These are phyloP conservation scores for Arctopsyche grandis DNA, from an alignment of 1,140 invertebrate species.

Conservation along the genomic window DNA sequence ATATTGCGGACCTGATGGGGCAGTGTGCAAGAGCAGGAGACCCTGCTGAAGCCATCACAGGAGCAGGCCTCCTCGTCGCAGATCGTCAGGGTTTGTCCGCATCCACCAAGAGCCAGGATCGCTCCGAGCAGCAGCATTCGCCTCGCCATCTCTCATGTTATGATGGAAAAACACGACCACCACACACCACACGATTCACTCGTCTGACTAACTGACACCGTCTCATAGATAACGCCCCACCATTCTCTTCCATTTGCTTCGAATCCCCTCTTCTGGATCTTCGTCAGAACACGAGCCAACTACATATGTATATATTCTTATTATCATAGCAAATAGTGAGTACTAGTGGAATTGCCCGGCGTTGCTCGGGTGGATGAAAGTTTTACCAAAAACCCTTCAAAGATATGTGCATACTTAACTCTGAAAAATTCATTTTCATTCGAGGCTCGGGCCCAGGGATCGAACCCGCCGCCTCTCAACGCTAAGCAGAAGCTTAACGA, in stretches of 20 bases:
- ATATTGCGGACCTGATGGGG: slow-evolving; percentile 63
- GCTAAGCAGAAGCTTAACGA: no score
- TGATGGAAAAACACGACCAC: neutral
- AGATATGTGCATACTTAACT: no score
- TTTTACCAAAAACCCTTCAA: no score
- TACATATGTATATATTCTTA: no score
- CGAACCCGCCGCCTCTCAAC: no score
- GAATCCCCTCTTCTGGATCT: no score
- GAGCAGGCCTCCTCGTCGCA: slow-evolving; percentile 68
- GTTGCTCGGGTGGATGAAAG: no score
- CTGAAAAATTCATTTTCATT: no score
- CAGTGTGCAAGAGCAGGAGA: slow-evolving; percentile 68
- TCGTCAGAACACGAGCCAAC: no score
- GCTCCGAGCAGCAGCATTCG: slow-evolving; percentile 57
- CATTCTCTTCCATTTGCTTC: neutral
- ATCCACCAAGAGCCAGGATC: slow-evolving; percentile 48
- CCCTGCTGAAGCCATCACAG: slow-evolving; percentile 68
- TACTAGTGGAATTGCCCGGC: no score
- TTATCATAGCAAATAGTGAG: no score
- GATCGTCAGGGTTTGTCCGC: slow-evolving; percentile 58
- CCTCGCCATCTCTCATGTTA: slow-evolving; percentile 52
- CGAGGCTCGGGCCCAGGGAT: no score
- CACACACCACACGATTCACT: neutral
- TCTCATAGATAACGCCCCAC: neutral
- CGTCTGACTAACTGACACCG: neutral